phyloP scores from a whole-genome alignment of 2,888 invertebrate genomes.

The Oligia latruncula region DNA sequence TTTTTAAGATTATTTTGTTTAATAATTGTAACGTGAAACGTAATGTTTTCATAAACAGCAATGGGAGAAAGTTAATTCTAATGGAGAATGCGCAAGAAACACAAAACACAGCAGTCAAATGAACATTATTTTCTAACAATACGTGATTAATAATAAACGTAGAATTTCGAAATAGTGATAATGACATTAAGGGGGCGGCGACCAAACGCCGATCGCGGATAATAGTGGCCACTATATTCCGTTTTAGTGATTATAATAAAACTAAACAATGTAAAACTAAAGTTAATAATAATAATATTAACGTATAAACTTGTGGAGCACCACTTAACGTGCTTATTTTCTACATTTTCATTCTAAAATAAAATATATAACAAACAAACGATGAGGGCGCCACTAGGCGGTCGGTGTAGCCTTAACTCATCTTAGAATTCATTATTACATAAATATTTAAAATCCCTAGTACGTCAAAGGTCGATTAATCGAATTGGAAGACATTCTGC shows the following conservation, averaged over 20 bases:
- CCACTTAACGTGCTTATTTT: no score
- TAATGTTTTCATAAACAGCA: neutral
- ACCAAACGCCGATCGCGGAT: no score
- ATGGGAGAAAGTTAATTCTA: neutral
- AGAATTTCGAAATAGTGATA: neutral
- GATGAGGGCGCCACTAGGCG: no score
- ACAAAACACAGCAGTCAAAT: neutral
- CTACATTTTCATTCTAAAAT: no score
- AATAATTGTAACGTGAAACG: neutral
- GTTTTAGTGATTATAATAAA: no score
- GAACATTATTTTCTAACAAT: neutral
- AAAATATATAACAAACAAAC: no score
- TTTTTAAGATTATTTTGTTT: neutral
- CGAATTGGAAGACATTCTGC: conserved; percentile 37
- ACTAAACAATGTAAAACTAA: no score
- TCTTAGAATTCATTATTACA: conserved; percentile 12
- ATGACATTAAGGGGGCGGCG: neutral
- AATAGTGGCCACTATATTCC: no score
- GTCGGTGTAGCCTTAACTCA: no score
- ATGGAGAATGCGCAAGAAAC: neutral
- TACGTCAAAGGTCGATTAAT: conserved; percentile 15
- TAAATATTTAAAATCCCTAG: conserved; percentile 6
- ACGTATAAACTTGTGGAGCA: no score
- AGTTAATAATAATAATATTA: no score
- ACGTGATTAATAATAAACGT: neutral